These are phyloP conservation scores for Tanypteryx hageni DNA, from an alignment of 2,888 invertebrate genomes.

Conservation along the genomic window DNA sequence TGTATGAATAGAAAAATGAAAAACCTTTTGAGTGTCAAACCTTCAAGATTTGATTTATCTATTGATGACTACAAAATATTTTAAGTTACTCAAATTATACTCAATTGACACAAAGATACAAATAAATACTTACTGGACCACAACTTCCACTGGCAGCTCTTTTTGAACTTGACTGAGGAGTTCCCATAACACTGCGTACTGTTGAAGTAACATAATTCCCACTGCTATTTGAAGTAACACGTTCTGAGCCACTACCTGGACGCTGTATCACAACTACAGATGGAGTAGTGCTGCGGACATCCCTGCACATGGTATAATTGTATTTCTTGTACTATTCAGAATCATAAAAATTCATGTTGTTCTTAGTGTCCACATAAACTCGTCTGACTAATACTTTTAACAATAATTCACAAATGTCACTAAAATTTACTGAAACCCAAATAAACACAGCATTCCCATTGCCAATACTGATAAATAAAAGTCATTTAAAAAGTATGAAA, in stretches of 20 bases:
- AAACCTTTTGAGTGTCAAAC: background rate
- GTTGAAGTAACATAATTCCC: constrained; percentile 27
- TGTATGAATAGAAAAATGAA: background rate
- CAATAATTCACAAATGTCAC: too few relatives aligned
- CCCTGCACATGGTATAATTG: background rate
- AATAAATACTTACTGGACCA: constrained; percentile 25
- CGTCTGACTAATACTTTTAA: too few relatives aligned
- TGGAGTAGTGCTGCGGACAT: background rate
- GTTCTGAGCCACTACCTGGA: background rate
- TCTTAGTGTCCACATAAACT: background rate
- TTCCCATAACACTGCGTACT: constrained; percentile 15
- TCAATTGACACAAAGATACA: too few relatives aligned
- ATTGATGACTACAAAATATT: too few relatives aligned
- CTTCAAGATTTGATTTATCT: background rate
- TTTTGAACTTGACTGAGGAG: background rate
- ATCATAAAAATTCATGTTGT: background rate
- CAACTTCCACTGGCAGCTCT: constrained; percentile 43
- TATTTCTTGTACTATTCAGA: background rate
- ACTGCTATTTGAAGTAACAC: background rate
- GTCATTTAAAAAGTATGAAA: background rate
- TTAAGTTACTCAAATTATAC: background rate
- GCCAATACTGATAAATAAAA: background rate
- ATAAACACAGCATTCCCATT: too few relatives aligned
- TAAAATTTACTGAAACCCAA: too few relatives aligned
- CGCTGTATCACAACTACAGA: constrained; percentile 44